Base-by-base conservation (phyloP, 2,888 invertebrate genomes). In the Maniola hyperantus region DNA sequence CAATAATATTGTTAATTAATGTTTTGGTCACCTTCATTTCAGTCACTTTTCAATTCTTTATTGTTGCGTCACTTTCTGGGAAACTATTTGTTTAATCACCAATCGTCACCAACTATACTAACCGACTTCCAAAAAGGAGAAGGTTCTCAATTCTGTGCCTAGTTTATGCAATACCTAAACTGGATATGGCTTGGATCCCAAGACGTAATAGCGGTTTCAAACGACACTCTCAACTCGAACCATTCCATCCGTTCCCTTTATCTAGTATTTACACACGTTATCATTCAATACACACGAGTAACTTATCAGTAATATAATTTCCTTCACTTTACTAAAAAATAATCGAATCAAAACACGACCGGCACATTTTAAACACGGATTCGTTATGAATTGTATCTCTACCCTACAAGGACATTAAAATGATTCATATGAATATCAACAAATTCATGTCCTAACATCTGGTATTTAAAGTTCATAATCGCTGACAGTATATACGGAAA, bases 211-310 rank as follows among this genome's bases (percentile, higher is more conserved):
- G 10, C 20, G 6, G 7, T 20, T 39, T 10, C 20, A 20, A 6
- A 57, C 42, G 10, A 39, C 57, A 34, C 34, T 15, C 18, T 7
- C 13, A n/a, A 20, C 39, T 20, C 5, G 10, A n/a, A 46, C 33
- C 64, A 66, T 46, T 55, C 42, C 39, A 50, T 69, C 36, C 46
- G 59, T 48, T 61, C 50, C 39, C 39, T 66, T 72, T 72, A 74
- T 73, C 73, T 65, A 26, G 10, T 76, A 74, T 76, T 74, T 74
- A 73, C 74, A 72, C 72, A 70, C 64, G 65, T 68, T 76, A 76
- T 76, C 76, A 71, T 51, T 51, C 48, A 42, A 65, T 50, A 65
- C 65, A 60, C 63, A 39, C n/a, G 61, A 20, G 42, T 39, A 1
- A 42, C 34, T 51, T 57, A 57, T 20, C 20, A 39, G 11, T 57